Percentiles rank a stretch among this genome's conserved stretches.
Conservation (phyloP, 2,797 vertebrate species). For the Takifugu ocellatus region DNA sequence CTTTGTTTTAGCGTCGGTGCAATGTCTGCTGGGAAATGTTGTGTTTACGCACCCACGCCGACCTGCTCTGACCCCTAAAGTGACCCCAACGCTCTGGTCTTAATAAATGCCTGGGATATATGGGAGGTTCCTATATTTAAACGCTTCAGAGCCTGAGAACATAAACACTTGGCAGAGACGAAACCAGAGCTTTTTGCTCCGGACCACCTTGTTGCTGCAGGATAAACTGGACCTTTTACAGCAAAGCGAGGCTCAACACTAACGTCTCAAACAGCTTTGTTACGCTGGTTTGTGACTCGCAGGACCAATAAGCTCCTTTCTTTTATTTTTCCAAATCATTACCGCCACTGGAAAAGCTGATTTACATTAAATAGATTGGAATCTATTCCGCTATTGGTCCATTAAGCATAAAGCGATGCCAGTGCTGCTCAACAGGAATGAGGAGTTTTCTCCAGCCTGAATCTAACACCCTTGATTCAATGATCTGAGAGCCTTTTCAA, state of each 20-base stretch:
- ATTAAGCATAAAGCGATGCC: slow-evolving; percentile 7
- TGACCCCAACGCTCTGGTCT: no score
- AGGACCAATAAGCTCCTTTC: slow-evolving; percentile 9
- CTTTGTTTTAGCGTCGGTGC: no score
- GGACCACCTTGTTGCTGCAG: slow-evolving; percentile 5
- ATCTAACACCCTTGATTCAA: slow-evolving; percentile 29
- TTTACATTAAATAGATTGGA: slow-evolving; percentile 16
- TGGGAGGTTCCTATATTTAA: no score
- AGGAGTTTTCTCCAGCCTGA: not conserved
- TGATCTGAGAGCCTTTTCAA: slow-evolving; percentile 24
- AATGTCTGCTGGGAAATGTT: no score
- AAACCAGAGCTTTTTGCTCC: not conserved
- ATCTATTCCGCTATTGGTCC: not conserved
- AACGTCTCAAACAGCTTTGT: not conserved
- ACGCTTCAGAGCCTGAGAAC: no score
- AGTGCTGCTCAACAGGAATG: not conserved
- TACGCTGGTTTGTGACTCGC: not conserved
- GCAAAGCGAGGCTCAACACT: slow-evolving; percentile 1
- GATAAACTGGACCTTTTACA: slow-evolving; percentile 13
- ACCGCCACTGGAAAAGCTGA: slow-evolving; percentile 14
- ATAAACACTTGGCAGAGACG: no score
- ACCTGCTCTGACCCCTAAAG: no score
- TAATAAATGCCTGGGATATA: no score
- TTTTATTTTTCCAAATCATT: slow-evolving; percentile 16
- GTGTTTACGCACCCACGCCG: no score